Evolutionary conservation across 2,797 vertebrate species (phyloP).

Genomic region (Sphenodon punctatus): DNA sequence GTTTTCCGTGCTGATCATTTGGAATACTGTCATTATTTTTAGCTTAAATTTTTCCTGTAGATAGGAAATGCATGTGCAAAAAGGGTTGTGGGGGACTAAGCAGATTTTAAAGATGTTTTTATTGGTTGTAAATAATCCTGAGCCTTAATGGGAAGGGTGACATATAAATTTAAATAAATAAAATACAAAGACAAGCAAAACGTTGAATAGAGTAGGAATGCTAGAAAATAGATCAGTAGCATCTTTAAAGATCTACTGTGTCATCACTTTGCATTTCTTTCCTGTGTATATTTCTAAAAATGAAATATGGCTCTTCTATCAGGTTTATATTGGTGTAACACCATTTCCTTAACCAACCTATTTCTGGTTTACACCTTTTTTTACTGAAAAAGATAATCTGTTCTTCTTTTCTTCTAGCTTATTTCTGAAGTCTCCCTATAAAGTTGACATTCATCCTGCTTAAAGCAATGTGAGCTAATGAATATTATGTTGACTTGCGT

Average conservation of each 20-base stretch:
- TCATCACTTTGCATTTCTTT: neutral
- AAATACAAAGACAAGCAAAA: neutral
- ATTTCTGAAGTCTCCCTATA: constrained; percentile 9
- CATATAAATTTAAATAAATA: no score
- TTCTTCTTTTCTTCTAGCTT: constrained; percentile 7
- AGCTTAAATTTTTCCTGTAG: no score
- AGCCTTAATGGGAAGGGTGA: no score
- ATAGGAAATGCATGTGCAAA: no score
- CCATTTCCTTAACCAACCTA: no score
- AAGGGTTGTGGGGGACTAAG: no score
- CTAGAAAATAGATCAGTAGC: neutral
- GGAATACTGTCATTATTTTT: no score
- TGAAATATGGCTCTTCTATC: neutral
- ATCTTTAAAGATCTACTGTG: neutral
- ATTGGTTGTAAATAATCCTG: no score
- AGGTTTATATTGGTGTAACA: neutral
- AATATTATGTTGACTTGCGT: neutral
- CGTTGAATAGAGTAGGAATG: neutral
- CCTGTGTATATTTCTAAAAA: neutral
- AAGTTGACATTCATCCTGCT: no score
- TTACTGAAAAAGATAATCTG: constrained; percentile 43
- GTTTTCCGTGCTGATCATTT: neutral
- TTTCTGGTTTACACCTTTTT: no score
- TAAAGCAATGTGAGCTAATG: no score
- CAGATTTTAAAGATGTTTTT: no score